These are phyloP conservation scores for Ridgeia piscesae DNA, from an alignment of 1,140 invertebrate species.

Conservation along the genomic window DNA sequence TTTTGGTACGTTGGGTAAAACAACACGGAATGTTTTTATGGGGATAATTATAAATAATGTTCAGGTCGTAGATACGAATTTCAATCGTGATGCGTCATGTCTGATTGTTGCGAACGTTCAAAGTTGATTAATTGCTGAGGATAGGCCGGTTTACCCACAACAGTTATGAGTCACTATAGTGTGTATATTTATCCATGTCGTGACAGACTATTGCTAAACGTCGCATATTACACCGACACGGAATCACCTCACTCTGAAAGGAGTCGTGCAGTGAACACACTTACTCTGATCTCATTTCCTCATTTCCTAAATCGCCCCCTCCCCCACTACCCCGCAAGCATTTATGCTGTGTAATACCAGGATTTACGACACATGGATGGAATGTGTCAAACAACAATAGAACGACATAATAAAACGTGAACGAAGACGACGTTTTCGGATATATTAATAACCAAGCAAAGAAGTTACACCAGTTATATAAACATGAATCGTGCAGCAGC, in stretches of 20 bases:
- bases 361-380: neutral
- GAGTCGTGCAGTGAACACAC: neutral
- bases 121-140: neutral
- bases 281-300: neutral
- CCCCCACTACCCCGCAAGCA: neutral
- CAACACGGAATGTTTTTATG: no score
- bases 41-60: no score
- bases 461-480: neutral
- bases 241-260: neutral
- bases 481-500: neutral
- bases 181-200: neutral
- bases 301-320: neutral
- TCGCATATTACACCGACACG: neutral
- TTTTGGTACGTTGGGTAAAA: no score
- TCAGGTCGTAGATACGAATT: no score
- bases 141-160: neutral
- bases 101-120: no score
- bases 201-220: neutral
- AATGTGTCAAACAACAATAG: neutral
- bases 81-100: no score
- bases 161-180: neutral
- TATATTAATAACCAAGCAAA: neutral
- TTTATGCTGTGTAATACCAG: neutral
- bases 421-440: neutral
- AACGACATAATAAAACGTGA: neutral